Evolutionary conservation across 2,888 invertebrate genomes (phyloP), one percentile per base, ranked within the genome.

Genomic region (Cenopis cana): DNA sequence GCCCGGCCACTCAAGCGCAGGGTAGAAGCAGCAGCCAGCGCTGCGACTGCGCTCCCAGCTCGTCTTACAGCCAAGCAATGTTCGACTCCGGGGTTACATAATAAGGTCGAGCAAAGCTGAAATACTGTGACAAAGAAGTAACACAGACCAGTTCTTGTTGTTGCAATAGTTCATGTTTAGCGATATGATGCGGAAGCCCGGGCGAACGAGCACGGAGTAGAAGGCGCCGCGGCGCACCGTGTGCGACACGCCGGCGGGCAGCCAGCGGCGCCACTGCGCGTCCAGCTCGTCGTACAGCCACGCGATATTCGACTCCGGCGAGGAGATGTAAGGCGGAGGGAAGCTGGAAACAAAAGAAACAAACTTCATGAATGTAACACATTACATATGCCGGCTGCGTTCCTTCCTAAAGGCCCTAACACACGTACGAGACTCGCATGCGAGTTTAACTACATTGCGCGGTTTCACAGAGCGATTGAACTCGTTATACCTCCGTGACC

Each of bases 91-190:
- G 33, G 5, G 33, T 33, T 5, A 33, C 9, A 6, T 33, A 33
- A 6, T 33, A 33, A 33, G 33, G 33, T 8, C 5, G 9, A 8
- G 8, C 5, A 33, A 33, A 33, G 33, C 3, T 33, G 9, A 33
- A 33, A 33, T 33, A 33, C 33, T 33, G 33, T 8, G 33, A 33
- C 6, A 33, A 33, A 33, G 20, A 54, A 3, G 14, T 38, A 14
- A 64, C 38, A 70, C 73, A 88, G 86, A 96, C 98, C 98, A 99
- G 91, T 98, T 98, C 84, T 97, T 97, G 83, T 98, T 98, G 86
- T 98, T 98, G 88, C 98, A 98, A 89, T 98, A 98, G 90, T 99
- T 99, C 96, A 98, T 98, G 85, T 99, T 99, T n/a, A 99, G 94
- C 0, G 98, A 98, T 75, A 99, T 96, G 68, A 99, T 95, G 71